phyloP scores from a whole-genome alignment of 2,113 vertebrate genomes.

The Laterallus jamaicensis region DNA sequence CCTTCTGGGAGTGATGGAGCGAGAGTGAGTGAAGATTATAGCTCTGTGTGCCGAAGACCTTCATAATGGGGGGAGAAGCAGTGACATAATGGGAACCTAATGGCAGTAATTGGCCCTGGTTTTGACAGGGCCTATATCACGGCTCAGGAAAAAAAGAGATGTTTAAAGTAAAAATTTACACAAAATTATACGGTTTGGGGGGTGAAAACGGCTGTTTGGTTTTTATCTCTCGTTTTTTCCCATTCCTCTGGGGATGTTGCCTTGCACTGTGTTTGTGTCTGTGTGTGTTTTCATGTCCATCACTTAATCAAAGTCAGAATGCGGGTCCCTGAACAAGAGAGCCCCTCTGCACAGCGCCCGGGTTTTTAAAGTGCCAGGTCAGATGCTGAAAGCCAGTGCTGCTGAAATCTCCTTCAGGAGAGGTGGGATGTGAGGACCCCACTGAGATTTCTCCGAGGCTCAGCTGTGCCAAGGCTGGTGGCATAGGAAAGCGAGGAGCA shows the following conservation, averaged over 20 bases:
- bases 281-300: conserved; percentile 63
- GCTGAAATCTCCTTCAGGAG: conserved; percentile 16
- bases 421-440: neutral
- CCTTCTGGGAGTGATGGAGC: conserved; percentile 90
- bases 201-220: conserved; percentile 90
- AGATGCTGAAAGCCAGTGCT: neutral
- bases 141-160: conserved; percentile 91
- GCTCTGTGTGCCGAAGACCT: conserved; percentile 89
- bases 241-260: conserved; percentile 64
- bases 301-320: conserved; percentile 68
- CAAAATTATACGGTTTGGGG: conserved; percentile 95
- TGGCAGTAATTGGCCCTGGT: conserved; percentile 98
- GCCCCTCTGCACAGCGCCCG: accelerated
- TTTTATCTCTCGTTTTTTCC: conserved; percentile 76
- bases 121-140: conserved; percentile 99
- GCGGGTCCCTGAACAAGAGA: conserved; percentile 54
- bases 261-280: conserved; percentile 65
- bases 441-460: neutral
- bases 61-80: conserved; percentile 86
- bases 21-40: conserved; percentile 99
- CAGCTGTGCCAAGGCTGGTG: neutral
- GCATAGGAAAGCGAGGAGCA: neutral
- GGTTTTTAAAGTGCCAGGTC: conserved; percentile 22
- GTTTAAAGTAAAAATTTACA: conserved; percentile 98
- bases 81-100: conserved; percentile 99